Base-by-base conservation (phyloP, 2,113 vertebrate species). In the Phaethon lepturus region DNA sequence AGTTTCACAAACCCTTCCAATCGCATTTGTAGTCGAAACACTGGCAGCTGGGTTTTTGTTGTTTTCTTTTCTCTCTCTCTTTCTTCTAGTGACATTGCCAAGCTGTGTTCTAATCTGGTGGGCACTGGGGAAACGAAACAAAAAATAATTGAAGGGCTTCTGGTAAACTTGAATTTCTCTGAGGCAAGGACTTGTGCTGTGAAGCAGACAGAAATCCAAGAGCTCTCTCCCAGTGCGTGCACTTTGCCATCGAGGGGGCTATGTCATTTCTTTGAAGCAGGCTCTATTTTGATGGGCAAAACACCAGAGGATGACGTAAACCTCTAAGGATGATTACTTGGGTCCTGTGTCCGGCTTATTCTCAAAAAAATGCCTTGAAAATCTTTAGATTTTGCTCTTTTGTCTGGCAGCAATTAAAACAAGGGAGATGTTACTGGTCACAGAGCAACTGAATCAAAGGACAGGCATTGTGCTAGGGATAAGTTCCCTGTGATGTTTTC, bases 301-400 rank as follows among this genome's bases (percentile, higher is more conserved):
- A 66, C 87, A 98, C 98, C 98, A 98, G 96, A 96, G 74, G 88
- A 71, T 98, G 98, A 98, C 10, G 80, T 98, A 98, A 98, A 96
- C 85, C 62, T 92, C 87, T 67, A 88, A 97, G 94, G 91, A 96
- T 95, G 93, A 96, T 94, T 95, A 95, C 60, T 96, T 94, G 95
- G 92, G 93, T 96, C 92, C 92, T 80, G 73, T 63, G 94, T 97
- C 81, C 66, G 1, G 78, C 90, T 96, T 94, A 93, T 84, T 94
- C 91, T 96, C 80, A 97, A 96, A 84, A 79, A 11, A 95, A 94
- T 0, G 66, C 84, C 72, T 90, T 90, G 76, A 93, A 89, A 90
- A 49, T 83, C 82, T 92, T 68, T 31, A 60, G 69, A 95, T 69
- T 40, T 92, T 96, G 66, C 74, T 95, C 47, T 81, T 94, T 95